Percentiles rank a stretch among this genome's conserved stretches.
Evolutionary conservation across 1,140 invertebrate species (phyloP).

Genomic region (Apis florea): DNA sequence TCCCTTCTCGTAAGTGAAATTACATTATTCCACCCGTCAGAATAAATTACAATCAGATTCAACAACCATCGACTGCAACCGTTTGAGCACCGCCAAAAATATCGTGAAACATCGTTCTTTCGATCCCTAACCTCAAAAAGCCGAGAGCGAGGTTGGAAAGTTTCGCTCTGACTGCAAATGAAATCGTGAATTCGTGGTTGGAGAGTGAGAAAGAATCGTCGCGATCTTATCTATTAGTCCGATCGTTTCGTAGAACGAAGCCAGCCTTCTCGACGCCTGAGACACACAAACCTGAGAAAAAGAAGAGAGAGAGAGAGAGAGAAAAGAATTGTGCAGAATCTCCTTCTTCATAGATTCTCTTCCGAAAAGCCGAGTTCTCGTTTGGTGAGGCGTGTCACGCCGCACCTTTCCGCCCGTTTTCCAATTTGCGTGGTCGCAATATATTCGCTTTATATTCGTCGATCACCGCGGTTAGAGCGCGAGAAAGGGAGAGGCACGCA

Average conservation of each 20-base stretch:
- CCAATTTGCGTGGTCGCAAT: slow-evolving; percentile 29
- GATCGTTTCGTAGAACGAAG: slow-evolving; percentile 28
- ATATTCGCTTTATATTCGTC: slow-evolving; percentile 23
- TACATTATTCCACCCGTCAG: too few species aligned
- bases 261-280: too few species aligned
- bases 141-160: not conserved
- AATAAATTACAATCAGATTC: too few species aligned
- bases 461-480: not conserved
- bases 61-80: too few species aligned
- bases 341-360: not conserved
- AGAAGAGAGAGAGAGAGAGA: slow-evolving; percentile 7
- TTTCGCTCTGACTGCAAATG: not conserved
- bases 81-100: too few species aligned
- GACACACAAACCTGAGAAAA: slow-evolving; percentile 47
- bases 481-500: not conserved
- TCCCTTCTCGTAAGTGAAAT: too few species aligned
- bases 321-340: not conserved
- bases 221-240: slow-evolving; percentile 6
- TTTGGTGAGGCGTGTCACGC: slow-evolving; percentile 27
- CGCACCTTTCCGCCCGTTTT: slow-evolving; percentile 10
- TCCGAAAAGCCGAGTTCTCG: not conserved
- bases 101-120: too few species aligned
- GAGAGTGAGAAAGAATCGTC: not conserved
- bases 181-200: not conserved
- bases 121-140: not conserved